Base-by-base conservation (phyloP, 2,797 vertebrate species). In the Poeciliopsis infans region DNA sequence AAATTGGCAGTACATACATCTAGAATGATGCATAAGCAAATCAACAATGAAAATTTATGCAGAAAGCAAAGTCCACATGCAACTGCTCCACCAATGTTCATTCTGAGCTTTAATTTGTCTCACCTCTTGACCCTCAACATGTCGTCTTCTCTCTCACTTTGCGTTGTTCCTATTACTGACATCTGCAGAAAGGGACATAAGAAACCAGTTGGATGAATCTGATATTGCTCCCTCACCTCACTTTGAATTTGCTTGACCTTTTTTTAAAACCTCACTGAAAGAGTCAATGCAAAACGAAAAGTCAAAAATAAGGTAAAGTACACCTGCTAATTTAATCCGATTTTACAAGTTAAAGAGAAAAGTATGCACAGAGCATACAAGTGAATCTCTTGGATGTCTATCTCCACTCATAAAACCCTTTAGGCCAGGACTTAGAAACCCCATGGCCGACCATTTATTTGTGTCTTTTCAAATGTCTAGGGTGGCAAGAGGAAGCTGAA, bases 111-210 rank as follows among this genome's bases (percentile, higher is more conserved):
- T 53, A 53, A 25, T 25, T 53, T 53, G 51, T 25, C 51, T 53
- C 51, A 25, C 2, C 51, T 53, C 51, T 25, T 53, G 51, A 53
- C 23, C 23, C 51, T 53, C 7, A 53, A n/a, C 53, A 55, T 55
- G 25, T n/a, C 25, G n/a, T 55, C 23, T 55, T 55, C 53, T 55
- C 53, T 55, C 53, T 11, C 25, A 55, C 25, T 55, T 55, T 55
- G 10, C 8, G 0, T 11, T 55, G 51, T 55, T 53, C 51, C 23
- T 53, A 1, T 53, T 53, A 25, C 51, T 53, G 25, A 57, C 25
- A n/a, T 11, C 8, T 57, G 11, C 23, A 57, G 53, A 61, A 31
- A 16, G 93, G 89, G 91, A 93, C 90, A 91, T 85, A 59, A 77
- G 83, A 91, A 88, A 90, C 55, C 55, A 28, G 12, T 15, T 59